A percentile compares a stretch with the other conserved stretches of the same genome.
Conservation (phyloP, 2,113 vertebrate species). For the Prinia subflava region DNA sequence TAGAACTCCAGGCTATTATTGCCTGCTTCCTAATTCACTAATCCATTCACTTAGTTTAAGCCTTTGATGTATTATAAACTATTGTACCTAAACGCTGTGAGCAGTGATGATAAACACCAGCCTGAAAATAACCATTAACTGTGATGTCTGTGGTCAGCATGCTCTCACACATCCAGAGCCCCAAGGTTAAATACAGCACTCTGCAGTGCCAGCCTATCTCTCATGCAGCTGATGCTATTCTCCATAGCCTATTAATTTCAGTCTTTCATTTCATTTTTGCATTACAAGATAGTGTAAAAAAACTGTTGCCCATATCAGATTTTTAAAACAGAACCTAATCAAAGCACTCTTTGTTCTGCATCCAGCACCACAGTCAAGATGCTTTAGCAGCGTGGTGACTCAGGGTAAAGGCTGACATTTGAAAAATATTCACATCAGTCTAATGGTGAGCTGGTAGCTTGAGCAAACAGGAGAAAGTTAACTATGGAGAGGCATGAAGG, state of each 20-base stretch:
- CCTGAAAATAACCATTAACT: background rate
- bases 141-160: background rate
- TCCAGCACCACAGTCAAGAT: background rate
- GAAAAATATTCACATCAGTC: background rate
- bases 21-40: background rate
- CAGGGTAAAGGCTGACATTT: background rate
- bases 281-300: constrained; percentile 1
- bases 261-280: constrained; percentile 17
- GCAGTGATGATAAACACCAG: background rate
- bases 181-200: background rate
- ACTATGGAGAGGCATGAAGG: background rate
- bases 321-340: constrained; percentile 35
- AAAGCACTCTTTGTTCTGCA: background rate
- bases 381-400: background rate
- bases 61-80: background rate
- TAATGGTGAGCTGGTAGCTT: background rate
- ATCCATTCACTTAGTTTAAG: background rate
- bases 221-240: background rate
- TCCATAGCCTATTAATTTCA: constrained; percentile 14
- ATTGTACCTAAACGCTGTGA: background rate
- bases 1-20: background rate
- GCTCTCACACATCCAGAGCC: background rate
- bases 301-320: background rate
- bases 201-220: background rate
- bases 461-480: background rate